Percentiles rank a stretch among this genome's conserved stretches.
Evolutionary conservation across 2,888 invertebrate species (phyloP).

Genomic region (Chloromyia formosa): DNA sequence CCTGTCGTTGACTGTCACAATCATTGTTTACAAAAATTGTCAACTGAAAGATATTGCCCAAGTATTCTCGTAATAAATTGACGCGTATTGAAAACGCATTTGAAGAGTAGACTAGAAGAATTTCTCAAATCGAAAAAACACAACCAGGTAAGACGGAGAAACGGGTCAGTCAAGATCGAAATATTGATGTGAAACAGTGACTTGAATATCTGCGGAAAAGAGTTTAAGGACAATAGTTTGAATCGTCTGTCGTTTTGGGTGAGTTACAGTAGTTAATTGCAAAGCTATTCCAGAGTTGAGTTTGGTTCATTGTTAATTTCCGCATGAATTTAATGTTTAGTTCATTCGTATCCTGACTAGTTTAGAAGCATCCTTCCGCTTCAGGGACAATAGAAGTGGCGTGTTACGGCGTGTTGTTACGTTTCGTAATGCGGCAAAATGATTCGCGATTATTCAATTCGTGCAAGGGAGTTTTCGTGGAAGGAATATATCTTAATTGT

Average conservation of each 20-base stretch:
- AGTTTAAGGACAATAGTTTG: no score
- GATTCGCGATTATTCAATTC: no score
- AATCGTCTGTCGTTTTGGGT: no score
- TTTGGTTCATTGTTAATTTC: no score
- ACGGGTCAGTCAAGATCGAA: background rate
- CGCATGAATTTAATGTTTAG: background rate
- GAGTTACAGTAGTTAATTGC: background rate
- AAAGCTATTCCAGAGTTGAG: background rate
- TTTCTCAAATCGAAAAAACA: background rate
- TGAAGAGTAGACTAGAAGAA: background rate
- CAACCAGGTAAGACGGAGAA: background rate
- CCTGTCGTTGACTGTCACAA: slow-evolving; percentile 19
- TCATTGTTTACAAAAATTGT: slow-evolving; percentile 33
- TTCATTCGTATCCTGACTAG: background rate
- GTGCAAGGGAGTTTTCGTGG: no score
- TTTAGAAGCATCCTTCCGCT: background rate
- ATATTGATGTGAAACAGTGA: background rate
- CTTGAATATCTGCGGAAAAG: no score
- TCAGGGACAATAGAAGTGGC: background rate
- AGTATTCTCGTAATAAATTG: background rate
- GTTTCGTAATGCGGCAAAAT: no score
- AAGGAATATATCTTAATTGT: no score
- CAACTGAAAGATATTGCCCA: background rate
- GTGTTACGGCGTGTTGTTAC: no score
- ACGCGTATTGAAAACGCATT: background rate